Evolutionary conservation across 2,113 vertebrate genomes (phyloP).

Genomic region (Scomber japonicus): DNA sequence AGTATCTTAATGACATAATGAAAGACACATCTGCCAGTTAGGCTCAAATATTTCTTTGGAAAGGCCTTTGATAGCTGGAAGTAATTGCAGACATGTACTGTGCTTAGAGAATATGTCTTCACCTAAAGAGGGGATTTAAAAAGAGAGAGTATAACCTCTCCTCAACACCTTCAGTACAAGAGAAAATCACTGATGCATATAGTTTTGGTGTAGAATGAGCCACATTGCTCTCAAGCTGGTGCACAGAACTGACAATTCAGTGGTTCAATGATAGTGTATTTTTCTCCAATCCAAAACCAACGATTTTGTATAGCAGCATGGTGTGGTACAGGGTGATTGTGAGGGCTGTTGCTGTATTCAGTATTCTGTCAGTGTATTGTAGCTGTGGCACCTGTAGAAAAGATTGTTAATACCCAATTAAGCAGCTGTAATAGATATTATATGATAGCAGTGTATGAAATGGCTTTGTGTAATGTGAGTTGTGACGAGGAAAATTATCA

Average conservation of each 20-base stretch:
- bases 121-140: neutral
- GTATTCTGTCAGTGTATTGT: neutral
- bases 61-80: neutral
- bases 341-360: neutral
- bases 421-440: too few relatives aligned
- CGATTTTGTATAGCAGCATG: neutral
- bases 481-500: too few relatives aligned
- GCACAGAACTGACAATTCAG: slow-evolving; percentile 17
- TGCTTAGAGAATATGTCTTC: neutral
- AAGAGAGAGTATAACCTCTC: neutral
- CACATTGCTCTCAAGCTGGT: slow-evolving; percentile 16
- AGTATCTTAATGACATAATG: neutral
- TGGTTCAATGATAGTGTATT: slow-evolving; percentile 8
- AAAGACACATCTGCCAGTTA: neutral
- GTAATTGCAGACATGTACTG: neutral
- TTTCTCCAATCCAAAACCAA: slow-evolving; percentile 1
- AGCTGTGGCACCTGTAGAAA: too few relatives aligned
- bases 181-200: slow-evolving; percentile 28
- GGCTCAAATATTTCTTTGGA: neutral
- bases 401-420: too few relatives aligned
- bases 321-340: neutral
- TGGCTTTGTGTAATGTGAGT: too few relatives aligned
- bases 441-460: too few relatives aligned
- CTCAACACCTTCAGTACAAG: neutral
- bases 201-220: slow-evolving; percentile 12